A percentile compares a stretch with the other conserved stretches of the same genome.
Conservation (phyloP, 1,140 invertebrate species). For the Cepaea nemoralis region DNA sequence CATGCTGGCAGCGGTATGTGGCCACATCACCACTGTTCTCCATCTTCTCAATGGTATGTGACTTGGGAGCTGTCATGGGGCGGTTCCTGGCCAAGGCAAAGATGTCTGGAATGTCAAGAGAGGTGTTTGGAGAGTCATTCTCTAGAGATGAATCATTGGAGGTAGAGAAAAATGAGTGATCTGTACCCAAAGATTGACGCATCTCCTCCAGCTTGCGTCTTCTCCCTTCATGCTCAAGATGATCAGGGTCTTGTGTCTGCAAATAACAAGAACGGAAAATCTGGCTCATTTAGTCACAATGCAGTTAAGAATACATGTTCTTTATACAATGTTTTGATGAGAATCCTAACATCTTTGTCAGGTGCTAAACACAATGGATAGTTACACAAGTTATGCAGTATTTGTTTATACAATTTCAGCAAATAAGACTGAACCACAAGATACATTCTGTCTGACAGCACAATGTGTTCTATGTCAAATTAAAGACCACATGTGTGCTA, state of each 20-base stretch:
- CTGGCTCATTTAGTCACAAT: too few species aligned
- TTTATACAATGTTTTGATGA: too few species aligned
- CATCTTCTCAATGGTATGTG: conserved; percentile 53
- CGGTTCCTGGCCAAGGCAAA: conserved; percentile 15
- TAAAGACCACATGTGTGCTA: too few species aligned
- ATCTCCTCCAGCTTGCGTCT: conserved; percentile 84
- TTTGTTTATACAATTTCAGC: too few species aligned
- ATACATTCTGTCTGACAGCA: too few species aligned
- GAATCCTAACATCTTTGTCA: too few species aligned
- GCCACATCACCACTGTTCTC: conserved; percentile 43
- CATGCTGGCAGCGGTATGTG: conserved; percentile 36
- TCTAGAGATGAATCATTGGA: conserved; percentile 47
- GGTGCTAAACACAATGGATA: too few species aligned
- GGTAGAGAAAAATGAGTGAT: conserved; percentile 37
- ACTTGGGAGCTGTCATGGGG: conserved; percentile 36
- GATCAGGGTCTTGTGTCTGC: conserved; percentile 63
- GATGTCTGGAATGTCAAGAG: conserved; percentile 38
- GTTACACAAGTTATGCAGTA: too few species aligned
- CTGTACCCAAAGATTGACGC: conserved; percentile 86
- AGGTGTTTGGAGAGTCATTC: conserved; percentile 49
- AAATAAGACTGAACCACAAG: too few species aligned
- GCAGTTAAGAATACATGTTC: too few species aligned
- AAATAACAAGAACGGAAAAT: too few species aligned
- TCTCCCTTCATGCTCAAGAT: conserved; percentile 72
- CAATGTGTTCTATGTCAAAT: too few species aligned